Conservation (phyloP, 92 coral and sea anemone genomes). For the Pocillopora meandrina region DNA sequence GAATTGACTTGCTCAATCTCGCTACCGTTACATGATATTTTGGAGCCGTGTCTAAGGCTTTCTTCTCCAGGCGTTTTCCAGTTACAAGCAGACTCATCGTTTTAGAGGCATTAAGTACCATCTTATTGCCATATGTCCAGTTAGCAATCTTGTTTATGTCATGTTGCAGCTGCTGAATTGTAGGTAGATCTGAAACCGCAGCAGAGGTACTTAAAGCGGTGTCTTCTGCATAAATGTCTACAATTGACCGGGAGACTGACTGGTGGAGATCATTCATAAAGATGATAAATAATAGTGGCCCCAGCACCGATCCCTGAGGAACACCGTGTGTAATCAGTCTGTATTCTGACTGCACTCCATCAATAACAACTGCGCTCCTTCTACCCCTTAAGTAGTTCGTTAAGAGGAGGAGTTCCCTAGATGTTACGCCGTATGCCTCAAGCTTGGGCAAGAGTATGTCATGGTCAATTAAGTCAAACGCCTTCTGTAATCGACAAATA, state of each 20-base stretch:
- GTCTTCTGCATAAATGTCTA: slow-evolving; percentile 49
- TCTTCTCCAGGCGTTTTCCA: slow-evolving; percentile 28
- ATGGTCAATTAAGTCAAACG: too few relatives aligned
- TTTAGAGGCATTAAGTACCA: slow-evolving; percentile 31
- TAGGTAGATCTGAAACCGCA: slow-evolving; percentile 21
- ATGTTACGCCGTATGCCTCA: background rate
- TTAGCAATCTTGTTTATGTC: slow-evolving; percentile 22
- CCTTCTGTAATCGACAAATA: too few relatives aligned
- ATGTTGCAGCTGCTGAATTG: slow-evolving; percentile 30
- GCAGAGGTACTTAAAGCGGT: slow-evolving; percentile 42
- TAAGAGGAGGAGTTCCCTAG: slow-evolving; percentile 7
- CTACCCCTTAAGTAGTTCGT: background rate
- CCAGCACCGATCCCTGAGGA: too few relatives aligned
- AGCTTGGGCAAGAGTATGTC: slow-evolving; percentile 6
- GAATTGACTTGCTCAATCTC: slow-evolving; percentile 15
- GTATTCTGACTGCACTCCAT: too few relatives aligned
- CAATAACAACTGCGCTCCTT: too few relatives aligned
- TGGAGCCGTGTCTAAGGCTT: background rate
- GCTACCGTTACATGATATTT: background rate
- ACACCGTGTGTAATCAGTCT: too few relatives aligned
- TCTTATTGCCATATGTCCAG: slow-evolving; percentile 27
- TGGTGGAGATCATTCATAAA: slow-evolving; percentile 19
- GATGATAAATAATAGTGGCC: too few relatives aligned
- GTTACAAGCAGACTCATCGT: background rate
- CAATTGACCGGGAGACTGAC: slow-evolving; percentile 11